Evolutionary conservation across 2,888 invertebrate species (phyloP).

Genomic region (Himalopsyche japonica): DNA sequence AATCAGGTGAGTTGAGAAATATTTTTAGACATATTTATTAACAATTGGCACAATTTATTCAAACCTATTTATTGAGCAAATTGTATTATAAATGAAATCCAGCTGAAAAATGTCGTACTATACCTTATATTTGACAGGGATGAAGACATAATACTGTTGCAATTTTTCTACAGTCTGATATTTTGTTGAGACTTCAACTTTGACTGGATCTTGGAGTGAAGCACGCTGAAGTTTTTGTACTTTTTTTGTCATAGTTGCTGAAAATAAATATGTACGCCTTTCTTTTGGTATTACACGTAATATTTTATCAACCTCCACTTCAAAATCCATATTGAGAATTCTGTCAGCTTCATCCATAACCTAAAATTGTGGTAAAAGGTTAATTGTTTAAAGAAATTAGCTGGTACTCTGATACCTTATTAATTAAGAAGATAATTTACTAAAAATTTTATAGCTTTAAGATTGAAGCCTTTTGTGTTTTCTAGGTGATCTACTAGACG

Average conservation of each 20-base stretch:
- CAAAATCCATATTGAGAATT: slow-evolving; percentile 99
- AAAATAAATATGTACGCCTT: slow-evolving; percentile 90
- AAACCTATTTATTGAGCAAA: too few relatives aligned
- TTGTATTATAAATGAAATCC: too few relatives aligned
- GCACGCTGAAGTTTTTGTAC: slow-evolving; percentile 95
- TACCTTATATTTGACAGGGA: slow-evolving; percentile 95
- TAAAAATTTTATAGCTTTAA: slow-evolving; percentile 85
- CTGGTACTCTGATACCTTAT: background rate
- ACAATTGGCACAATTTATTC: too few relatives aligned
- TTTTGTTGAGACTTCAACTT: slow-evolving; percentile 94
- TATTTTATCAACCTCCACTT: slow-evolving; percentile 96
- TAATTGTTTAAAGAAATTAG: background rate
- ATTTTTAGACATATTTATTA: too few relatives aligned
- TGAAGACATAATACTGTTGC: slow-evolving; percentile 91
- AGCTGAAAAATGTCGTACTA: background rate
- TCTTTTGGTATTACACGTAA: slow-evolving; percentile 87
- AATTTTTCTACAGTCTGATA: slow-evolving; percentile 98
- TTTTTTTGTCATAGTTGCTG: slow-evolving; percentile 99
- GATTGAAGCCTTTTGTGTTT: slow-evolving; percentile 96
- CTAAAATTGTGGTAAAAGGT: slow-evolving; percentile 47
- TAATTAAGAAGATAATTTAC: slow-evolving; percentile 54
- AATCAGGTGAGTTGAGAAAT: too few relatives aligned
- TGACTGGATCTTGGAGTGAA: slow-evolving; percentile 90
- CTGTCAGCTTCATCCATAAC: slow-evolving; percentile 99
- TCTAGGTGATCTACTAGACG: slow-evolving; percentile 94